Evolutionary conservation across 2,888 invertebrate species (phyloP).

Genomic region (Campaea margaritaria): DNA sequence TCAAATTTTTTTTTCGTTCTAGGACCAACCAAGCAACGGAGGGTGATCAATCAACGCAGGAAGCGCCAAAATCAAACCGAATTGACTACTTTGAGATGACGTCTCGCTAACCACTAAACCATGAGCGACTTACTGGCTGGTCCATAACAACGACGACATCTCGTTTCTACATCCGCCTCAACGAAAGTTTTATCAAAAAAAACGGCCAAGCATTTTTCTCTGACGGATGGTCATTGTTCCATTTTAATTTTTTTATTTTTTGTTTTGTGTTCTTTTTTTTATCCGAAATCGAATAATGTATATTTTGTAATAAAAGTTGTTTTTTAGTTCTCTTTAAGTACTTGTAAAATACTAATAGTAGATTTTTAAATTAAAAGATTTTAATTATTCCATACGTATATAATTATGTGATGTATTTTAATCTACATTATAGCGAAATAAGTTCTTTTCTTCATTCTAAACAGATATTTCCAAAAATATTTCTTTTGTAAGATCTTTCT

Average conservation of each 20-base stretch:
- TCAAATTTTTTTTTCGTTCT: slow-evolving; percentile 25
- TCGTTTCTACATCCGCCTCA: slow-evolving; percentile 27
- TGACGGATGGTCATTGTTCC: slow-evolving; percentile 35
- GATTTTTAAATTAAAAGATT: slow-evolving; percentile 41
- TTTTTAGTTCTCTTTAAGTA: slow-evolving; percentile 46
- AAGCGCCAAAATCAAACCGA: slow-evolving; percentile 30
- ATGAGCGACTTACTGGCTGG: slow-evolving; percentile 39
- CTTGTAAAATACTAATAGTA: slow-evolving; percentile 48
- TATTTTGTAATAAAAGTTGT: slow-evolving; percentile 71
- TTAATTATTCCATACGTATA: slow-evolving; percentile 64
- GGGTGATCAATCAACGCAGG: slow-evolving; percentile 61
- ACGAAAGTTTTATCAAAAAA: slow-evolving; percentile 44
- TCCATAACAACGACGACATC: slow-evolving; percentile 31
- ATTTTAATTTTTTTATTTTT: slow-evolving; percentile 41
- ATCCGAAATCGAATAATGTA: slow-evolving; percentile 56
- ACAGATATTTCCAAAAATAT: slow-evolving; percentile 37
- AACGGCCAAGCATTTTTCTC: slow-evolving; percentile 46
- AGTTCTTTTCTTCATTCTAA: slow-evolving; percentile 37
- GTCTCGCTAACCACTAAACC: slow-evolving; percentile 41
- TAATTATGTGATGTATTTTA: slow-evolving; percentile 51
- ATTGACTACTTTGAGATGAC: slow-evolving; percentile 29
- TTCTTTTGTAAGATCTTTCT: slow-evolving; percentile 45
- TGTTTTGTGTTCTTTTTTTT: slow-evolving; percentile 31
- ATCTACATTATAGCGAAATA: slow-evolving; percentile 20
- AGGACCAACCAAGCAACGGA: slow-evolving; percentile 80